Percentiles rank a stretch among this genome's conserved stretches.
Conservation (phyloP, 1,140 invertebrate species). For the Drosophila insularis region DNA sequence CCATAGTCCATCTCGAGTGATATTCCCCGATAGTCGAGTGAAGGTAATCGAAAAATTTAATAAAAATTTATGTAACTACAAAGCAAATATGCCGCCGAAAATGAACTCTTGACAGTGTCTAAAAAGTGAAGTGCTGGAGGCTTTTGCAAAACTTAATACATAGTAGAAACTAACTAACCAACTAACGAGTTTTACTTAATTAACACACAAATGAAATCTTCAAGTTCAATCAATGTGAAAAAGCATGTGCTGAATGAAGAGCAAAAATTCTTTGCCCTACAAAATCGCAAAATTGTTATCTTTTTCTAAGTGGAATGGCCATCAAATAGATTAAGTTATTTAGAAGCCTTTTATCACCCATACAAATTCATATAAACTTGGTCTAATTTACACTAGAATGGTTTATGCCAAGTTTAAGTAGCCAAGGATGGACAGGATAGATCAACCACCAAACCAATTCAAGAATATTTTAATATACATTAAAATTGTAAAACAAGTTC, state of each 20-base stretch:
- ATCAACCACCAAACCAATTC: too few species aligned
- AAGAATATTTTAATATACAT: too few species aligned
- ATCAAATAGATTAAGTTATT: background rate
- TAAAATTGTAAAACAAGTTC: too few species aligned
- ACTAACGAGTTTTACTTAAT: background rate
- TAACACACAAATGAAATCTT: background rate
- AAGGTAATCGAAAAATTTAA: conserved; percentile 16
- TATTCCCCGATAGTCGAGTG: conserved; percentile 25
- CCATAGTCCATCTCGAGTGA: conserved; percentile 28
- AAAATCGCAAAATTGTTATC: background rate
- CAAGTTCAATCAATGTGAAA: background rate
- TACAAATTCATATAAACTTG: too few species aligned
- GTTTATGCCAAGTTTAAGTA: too few species aligned
- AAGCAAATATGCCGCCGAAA: conserved; percentile 32
- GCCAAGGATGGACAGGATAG: too few species aligned
- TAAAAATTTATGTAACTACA: conserved; percentile 37
- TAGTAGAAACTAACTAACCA: background rate
- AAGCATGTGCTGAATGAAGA: background rate
- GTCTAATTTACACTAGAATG: too few species aligned
- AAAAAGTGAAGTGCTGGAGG: conserved; percentile 27
- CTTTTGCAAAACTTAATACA: conserved; percentile 1
- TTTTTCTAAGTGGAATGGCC: background rate
- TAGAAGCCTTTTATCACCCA: background rate
- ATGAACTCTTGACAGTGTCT: conserved; percentile 33
- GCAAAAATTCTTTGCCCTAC: background rate